Evolutionary conservation across 2,113 vertebrate genomes (phyloP), one percentile per base, ranked within the genome.

Genomic region (Etheostoma cragini): DNA sequence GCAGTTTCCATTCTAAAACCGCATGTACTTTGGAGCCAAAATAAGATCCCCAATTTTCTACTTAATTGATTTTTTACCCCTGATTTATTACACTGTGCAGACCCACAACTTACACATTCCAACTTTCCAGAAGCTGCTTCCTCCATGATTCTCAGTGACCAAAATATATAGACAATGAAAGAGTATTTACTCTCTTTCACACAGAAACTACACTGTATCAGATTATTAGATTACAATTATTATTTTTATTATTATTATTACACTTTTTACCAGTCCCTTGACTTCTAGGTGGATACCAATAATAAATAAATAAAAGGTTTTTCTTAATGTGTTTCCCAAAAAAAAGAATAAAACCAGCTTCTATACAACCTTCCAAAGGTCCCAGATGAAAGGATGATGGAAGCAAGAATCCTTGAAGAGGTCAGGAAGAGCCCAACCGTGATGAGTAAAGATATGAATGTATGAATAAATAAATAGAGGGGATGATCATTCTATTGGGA

Each of bases 371-470:
- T 62, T 69, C 38, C 1, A 46, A 56, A 67, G 61, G 61, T 72
- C 35, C 35, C 57, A 61, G 26, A 82, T 72, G 33, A 83, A 56
- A 47, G 22, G 47, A 33, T 61, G 76, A 54, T 12, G 17, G 47
- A 70, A 26, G 75, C 53, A 78, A 53, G 61, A 77, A 64, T 81
- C 81, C 61, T 69, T 76, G 56, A 60, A 47, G 61, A 67, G 26
- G 63, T 61, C 69, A 79, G 19, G 16, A 63, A 53, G 70, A 68
- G 14, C 80, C 69, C 76, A 76, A 53, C 74, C 71, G 46, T 24
- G 63, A 76, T 74, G 80, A 81, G 53, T 45, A 45, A 84, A 84
- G 33, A 67, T 69, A 84, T 76, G 80, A 67, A 67, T 78, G 83
- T 87, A 76, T 61, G 22, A 71, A 72, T 79, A 70, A 70, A 71